These are phyloP conservation scores for Ammospiza nelsoni DNA, from an alignment of 2,113 vertebrate genomes.

Conservation along the genomic window DNA sequence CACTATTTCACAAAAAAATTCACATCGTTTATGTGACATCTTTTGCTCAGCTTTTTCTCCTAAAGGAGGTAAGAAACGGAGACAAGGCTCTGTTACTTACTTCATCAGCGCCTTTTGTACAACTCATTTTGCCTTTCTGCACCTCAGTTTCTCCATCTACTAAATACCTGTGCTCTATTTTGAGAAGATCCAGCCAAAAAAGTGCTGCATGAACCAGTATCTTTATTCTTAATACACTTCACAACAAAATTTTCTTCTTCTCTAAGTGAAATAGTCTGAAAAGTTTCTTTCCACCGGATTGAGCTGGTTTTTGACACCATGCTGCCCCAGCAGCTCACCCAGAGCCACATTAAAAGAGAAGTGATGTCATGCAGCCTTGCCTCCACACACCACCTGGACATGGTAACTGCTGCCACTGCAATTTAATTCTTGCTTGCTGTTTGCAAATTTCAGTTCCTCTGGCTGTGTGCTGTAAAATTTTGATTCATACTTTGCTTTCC, in stretches of 20 bases:
- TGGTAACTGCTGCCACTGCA: constrained; percentile 48
- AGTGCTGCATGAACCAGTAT: not conserved
- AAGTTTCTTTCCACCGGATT: not conserved
- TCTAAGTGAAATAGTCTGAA: not conserved
- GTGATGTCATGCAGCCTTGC: constrained; percentile 3
- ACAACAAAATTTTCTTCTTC: not conserved
- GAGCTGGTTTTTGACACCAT: not conserved
- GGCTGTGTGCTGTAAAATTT: constrained; percentile 24
- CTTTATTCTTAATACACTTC: not conserved
- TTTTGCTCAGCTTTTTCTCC: not conserved
- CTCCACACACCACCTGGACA: constrained; percentile 25
- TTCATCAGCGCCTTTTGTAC: not conserved
- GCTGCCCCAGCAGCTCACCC: constrained; percentile 4
- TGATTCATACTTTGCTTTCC: constrained; percentile 64
- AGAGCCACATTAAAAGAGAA: constrained; percentile 45
- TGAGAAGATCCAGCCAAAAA: not conserved
- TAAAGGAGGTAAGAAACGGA: not conserved
- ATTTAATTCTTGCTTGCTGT: constrained; percentile 37
- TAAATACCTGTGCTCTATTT: not conserved
- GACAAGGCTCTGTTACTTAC: not conserved
- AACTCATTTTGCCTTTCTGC: not conserved
- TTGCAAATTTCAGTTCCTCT: constrained; percentile 71
- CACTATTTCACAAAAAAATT: not conserved
- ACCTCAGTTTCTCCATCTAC: not conserved
- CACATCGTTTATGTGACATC: not conserved